Percentiles rank a stretch among this genome's conserved stretches.
These are phyloP conservation scores for Chionoecetes opilio DNA, from an alignment of 1,140 invertebrate genomes.

Conservation along the genomic window DNA sequence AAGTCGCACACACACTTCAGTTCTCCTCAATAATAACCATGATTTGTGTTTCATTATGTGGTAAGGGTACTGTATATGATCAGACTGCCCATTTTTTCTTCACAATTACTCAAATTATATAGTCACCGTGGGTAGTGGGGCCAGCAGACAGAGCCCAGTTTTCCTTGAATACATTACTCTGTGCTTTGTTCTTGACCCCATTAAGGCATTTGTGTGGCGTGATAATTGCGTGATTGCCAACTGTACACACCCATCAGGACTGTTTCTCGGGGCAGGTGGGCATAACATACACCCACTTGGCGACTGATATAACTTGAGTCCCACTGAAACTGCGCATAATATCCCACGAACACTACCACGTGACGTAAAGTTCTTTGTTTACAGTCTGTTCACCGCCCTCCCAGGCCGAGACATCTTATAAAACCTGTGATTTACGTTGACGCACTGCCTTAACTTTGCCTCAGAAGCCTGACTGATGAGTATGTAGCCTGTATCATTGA, in stretches of 20 bases:
- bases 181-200: neutral
- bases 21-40: too few species aligned
- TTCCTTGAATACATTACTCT: neutral
- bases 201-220: neutral
- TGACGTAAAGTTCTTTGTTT: conserved; percentile 75
- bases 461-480: neutral
- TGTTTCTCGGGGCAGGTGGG: neutral
- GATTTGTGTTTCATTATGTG: too few species aligned
- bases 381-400: conserved; percentile 43
- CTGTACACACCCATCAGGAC: neutral
- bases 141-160: too few species aligned
- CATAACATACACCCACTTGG: neutral
- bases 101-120: too few species aligned
- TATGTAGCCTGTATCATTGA: neutral
- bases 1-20: too few species aligned
- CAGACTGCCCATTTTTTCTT: too few species aligned
- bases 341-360: conserved; percentile 75
- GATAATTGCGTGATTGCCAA: neutral
- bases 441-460: conserved; percentile 40
- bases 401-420: conserved; percentile 56
- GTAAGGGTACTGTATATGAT: too few species aligned
- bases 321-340: conserved; percentile 77
- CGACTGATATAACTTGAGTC: neutral
- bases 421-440: neutral
- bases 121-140: too few species aligned